Base-by-base conservation (phyloP, 1,140 invertebrate genomes). In the Pemphigus obesinymphae region DNA sequence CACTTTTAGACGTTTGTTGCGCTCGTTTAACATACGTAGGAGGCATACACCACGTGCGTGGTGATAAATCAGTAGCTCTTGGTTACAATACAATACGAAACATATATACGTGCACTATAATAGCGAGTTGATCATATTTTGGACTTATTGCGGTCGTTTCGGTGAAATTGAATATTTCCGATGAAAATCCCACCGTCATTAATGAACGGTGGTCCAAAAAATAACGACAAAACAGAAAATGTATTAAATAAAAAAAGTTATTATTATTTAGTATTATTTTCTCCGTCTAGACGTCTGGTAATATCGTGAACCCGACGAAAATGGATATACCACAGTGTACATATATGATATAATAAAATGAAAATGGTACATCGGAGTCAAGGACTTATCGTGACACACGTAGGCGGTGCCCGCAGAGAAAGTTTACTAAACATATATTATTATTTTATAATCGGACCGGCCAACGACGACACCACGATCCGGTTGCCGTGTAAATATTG, bases 381-480 rank as follows among this genome's bases (percentile, higher is more conserved):
- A 80, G 76, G 76, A 80, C 72, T 78, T 23, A 31, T 40, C 72
- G 34, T 58, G 55, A 63, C 76, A 43, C 61, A 17, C 55, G 76
- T 61, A 58, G 53, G 75, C 37, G 55, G 15, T 78, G 31, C 6
- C 20, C 5, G 34, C 15, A 61, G 76, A 61, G 76, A 80, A 80
- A 80, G 76, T 78, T 78, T 58, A 58, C 53, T 15, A 40, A 76
- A 76, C 45, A 55, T 37, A 23, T 72, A 68, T 72, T 72, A 72
- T 29, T 26, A 8, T 75, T 75, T 75, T 75, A 53, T 37, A 11
- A 53, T 50, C 72, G 17, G 45, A 73, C 72, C 29, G 29, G 3
- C 8, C 68, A 23, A 8, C 8, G 31, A 13, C 17, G 31, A 2
- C 13, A 17, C 29, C 31, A 15, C 10, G 50, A 1, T 29, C n/a